Conservation (phyloP, 1,140 invertebrate genomes). For the Eufriesea mexicana region DNA sequence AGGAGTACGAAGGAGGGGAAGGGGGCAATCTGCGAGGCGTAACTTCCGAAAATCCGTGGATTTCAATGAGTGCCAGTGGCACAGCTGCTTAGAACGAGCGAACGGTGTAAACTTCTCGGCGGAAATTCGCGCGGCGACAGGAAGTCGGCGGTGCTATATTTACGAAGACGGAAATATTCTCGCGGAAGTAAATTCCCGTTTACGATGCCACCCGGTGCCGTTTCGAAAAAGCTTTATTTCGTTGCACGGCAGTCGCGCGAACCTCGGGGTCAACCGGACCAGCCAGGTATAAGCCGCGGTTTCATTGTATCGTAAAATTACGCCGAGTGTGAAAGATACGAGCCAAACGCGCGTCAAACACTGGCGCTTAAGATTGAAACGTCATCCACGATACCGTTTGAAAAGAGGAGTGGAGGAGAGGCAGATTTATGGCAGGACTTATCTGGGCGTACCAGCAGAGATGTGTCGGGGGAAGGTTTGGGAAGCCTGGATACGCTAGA, state of each 20-base stretch:
- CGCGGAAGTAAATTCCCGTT: slow-evolving; percentile 40
- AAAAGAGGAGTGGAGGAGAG: not conserved
- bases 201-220: slow-evolving; percentile 24
- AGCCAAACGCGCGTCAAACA: not conserved
- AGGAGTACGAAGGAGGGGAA: too few species aligned
- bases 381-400: too few species aligned
- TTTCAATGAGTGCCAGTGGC: slow-evolving; percentile 42
- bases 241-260: not conserved
- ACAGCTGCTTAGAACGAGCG: slow-evolving; percentile 43
- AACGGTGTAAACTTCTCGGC: slow-evolving; percentile 37
- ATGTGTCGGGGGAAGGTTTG: not conserved
- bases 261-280: slow-evolving; percentile 1
- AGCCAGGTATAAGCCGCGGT: not conserved
- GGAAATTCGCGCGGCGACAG: slow-evolving; percentile 27
- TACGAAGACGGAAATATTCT: slow-evolving; percentile 47
- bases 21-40: slow-evolving; percentile 33
- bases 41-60: slow-evolving; percentile 48
- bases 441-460: too few species aligned
- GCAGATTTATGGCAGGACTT: slow-evolving; percentile 6
- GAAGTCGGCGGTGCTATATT: slow-evolving; percentile 13
- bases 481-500: not conserved
- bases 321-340: slow-evolving; percentile 17
- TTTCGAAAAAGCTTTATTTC: slow-evolving; percentile 24
- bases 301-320: slow-evolving; percentile 50
- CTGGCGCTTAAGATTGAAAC: not conserved